A percentile compares a stretch with the other conserved stretches of the same genome.
Conservation (phyloP, 2,797 vertebrate genomes). For the Champsocephalus gunnari region DNA sequence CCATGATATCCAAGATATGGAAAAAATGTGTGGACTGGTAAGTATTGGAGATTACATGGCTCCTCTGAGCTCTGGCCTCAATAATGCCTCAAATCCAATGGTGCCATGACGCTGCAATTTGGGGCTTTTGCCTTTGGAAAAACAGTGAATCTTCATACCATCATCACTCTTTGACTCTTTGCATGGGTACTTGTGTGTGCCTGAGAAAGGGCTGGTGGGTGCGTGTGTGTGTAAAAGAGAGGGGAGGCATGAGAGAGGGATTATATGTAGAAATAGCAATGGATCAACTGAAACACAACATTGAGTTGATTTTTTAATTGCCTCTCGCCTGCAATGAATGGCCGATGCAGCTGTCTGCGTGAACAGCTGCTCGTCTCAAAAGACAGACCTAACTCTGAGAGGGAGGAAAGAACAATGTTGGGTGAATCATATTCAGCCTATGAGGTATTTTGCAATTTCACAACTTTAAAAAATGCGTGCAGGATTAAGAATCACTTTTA, state of each 20-base stretch:
- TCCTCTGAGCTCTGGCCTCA: constrained; percentile 73
- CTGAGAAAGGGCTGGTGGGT: constrained; percentile 29
- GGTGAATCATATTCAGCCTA: constrained; percentile 73
- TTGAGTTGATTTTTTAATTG: constrained; percentile 85
- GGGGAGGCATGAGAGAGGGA: constrained; percentile 70
- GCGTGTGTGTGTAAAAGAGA: constrained; percentile 44
- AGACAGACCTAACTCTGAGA: constrained; percentile 66
- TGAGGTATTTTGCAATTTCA: constrained; percentile 77
- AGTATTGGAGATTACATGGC: constrained; percentile 83
- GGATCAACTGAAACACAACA: constrained; percentile 87
- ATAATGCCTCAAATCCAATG: constrained; percentile 78
- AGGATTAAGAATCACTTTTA: constrained; percentile 75
- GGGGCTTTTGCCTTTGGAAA: constrained; percentile 71
- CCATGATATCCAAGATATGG: constrained; percentile 77
- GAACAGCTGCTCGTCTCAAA: constrained; percentile 85
- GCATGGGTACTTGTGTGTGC: constrained; percentile 35
- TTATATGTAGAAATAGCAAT: constrained; percentile 84
- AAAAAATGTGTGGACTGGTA: constrained; percentile 83
- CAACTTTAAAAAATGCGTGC: constrained; percentile 75
- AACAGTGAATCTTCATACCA: constrained; percentile 57
- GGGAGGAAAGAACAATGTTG: constrained; percentile 65
- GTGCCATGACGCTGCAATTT: constrained; percentile 75
- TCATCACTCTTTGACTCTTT: constrained; percentile 35
- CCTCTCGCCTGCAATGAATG: constrained; percentile 75
- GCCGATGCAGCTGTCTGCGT: constrained; percentile 83